These are phyloP conservation scores for Orussus abietinus DNA, from an alignment of 1,140 invertebrate genomes.

Conservation along the genomic window DNA sequence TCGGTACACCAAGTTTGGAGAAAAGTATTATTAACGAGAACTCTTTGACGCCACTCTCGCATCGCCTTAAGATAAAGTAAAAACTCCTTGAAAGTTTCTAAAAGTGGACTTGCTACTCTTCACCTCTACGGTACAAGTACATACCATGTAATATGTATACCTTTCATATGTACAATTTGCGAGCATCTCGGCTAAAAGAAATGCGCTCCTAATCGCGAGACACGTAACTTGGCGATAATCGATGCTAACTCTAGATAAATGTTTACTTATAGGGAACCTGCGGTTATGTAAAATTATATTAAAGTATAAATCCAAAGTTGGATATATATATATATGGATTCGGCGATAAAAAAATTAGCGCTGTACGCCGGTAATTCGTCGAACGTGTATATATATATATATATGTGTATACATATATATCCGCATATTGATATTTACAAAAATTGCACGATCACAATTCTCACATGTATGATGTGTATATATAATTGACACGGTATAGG, in stretches of 20 bases:
- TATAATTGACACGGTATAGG: conserved; percentile 34
- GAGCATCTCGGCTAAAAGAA: no score
- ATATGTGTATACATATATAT: conserved; percentile 13
- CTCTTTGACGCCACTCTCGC: no score
- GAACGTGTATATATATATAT: conserved; percentile 14
- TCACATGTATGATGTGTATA: conserved; percentile 25
- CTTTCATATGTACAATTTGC: conserved; percentile 14
- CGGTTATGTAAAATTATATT: conserved; percentile 26
- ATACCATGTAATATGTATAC: conserved; percentile 2
- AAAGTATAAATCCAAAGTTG: conserved; percentile 29
- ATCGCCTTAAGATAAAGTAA: no score
- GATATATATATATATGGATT: no score
- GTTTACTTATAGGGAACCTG: neutral
- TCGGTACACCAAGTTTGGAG: no score
- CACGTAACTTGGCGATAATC: no score
- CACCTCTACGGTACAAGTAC: neutral
- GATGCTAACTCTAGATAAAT: no score
- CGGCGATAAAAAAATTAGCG: conserved; percentile 12
- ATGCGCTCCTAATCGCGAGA: no score
- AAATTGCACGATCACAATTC: conserved; percentile 34
- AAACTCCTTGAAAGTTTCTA: no score
- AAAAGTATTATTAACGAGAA: no score
- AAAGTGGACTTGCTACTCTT: no score
- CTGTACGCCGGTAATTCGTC: conserved; percentile 2
- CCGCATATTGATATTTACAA: conserved; percentile 26